A percentile compares a stretch with the other conserved stretches of the same genome.
Evolutionary conservation across 2,113 vertebrate species (phyloP).

Genomic region (Prolemur simus): DNA sequence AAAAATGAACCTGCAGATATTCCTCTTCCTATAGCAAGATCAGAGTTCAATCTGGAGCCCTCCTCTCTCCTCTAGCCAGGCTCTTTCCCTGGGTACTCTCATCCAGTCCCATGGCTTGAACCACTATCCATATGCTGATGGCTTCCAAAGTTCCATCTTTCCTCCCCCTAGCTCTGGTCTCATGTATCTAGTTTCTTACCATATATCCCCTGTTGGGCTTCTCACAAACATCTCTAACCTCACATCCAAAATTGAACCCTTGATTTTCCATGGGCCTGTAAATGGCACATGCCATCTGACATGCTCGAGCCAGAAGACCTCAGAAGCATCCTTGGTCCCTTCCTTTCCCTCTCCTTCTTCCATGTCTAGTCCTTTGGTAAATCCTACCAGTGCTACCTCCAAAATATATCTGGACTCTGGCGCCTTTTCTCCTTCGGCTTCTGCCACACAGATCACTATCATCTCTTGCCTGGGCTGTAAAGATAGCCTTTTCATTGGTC

Average conservation of each 20-base stretch:
- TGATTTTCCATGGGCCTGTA: background rate
- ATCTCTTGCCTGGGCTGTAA: background rate
- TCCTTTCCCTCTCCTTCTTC: background rate
- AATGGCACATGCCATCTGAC: background rate
- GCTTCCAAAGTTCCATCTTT: background rate
- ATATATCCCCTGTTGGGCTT: background rate
- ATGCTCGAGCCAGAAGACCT: background rate
- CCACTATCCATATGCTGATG: fast-evolving
- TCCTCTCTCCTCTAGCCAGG: background rate
- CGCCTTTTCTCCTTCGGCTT: background rate
- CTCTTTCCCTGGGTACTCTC: background rate
- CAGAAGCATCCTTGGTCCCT: background rate
- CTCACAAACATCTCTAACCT: background rate
- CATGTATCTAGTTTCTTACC: background rate
- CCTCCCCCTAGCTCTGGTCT: background rate
- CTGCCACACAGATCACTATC: background rate
- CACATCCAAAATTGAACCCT: background rate
- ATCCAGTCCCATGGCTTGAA: background rate
- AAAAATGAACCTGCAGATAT: background rate
- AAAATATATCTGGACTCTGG: background rate
- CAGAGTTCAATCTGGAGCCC: background rate
- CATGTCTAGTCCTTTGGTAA: background rate
- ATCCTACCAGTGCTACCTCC: background rate
- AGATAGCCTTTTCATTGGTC: background rate
- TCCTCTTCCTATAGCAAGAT: background rate